A percentile compares a stretch with the other conserved stretches of the same genome.
Conservation (phyloP, 2,113 vertebrate species). For the Scartelaos histophorus region DNA sequence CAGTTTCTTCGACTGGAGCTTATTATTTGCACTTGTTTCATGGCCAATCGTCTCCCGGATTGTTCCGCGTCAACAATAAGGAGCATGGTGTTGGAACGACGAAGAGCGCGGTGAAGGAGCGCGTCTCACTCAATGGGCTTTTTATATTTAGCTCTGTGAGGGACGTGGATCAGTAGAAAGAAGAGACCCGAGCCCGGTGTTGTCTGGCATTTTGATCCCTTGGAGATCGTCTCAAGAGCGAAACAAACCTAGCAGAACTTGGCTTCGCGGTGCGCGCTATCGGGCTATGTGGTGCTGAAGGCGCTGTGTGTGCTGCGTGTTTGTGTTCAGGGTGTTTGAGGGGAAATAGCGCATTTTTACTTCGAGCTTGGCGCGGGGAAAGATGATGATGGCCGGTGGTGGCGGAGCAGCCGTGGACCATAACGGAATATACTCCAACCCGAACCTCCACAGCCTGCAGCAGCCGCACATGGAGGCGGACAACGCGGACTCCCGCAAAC, state of each 20-base stretch:
- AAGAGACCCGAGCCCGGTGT: conserved; percentile 35
- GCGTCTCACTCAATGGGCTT: conserved; percentile 62
- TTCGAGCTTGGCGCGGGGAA: conserved; percentile 50
- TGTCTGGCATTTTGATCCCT: conserved; percentile 52
- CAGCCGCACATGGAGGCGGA: conserved; percentile 83
- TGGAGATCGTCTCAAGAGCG: conserved; percentile 24
- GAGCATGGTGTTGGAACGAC: conserved; percentile 55
- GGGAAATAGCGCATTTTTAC: conserved; percentile 46
- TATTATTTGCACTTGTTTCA: conserved; percentile 39
- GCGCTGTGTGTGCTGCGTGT: conserved; percentile 33
- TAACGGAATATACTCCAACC: conserved; percentile 73
- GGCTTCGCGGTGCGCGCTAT: conserved; percentile 35
- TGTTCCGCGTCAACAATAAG: conserved; percentile 60
- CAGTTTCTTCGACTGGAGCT: conserved; percentile 5
- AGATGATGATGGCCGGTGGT: conserved; percentile 79
- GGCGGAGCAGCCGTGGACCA: conserved; percentile 73
- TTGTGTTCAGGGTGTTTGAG: conserved; percentile 18
- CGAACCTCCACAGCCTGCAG: conserved; percentile 70
- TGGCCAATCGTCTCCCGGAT: conserved; percentile 13
- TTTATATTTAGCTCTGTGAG: conserved; percentile 69
- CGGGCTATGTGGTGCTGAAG: conserved; percentile 46
- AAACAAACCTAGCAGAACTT: conserved; percentile 46
- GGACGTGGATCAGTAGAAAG: conserved; percentile 37
- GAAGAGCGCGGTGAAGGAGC: conserved; percentile 51
- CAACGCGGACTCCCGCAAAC: conserved; percentile 83